These are phyloP conservation scores for Ophraella communa DNA, from an alignment of 2,888 invertebrate species.

Conservation along the genomic window DNA sequence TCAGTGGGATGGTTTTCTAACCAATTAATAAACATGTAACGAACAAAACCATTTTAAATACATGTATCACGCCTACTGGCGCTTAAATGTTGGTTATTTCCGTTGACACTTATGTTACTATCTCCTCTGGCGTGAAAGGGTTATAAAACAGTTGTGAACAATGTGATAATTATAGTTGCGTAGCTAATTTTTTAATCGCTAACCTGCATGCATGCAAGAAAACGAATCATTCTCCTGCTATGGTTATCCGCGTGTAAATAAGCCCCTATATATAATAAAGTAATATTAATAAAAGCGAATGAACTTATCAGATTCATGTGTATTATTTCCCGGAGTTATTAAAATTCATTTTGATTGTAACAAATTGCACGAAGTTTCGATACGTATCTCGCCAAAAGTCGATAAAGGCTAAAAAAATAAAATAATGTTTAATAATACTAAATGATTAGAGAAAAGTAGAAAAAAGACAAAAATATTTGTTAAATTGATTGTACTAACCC, in stretches of 20 bases:
- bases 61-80: neutral
- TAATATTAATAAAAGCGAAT: constrained; percentile 24
- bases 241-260: constrained; percentile 13
- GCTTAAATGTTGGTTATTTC: constrained; percentile 6
- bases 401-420: constrained; percentile 1
- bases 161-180: constrained; percentile 27
- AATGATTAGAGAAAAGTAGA: too few relatives aligned
- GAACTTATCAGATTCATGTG: constrained; percentile 30
- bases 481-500: too few relatives aligned
- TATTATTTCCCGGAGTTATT: constrained; percentile 28
- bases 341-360: constrained; percentile 23
- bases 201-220: constrained; percentile 23
- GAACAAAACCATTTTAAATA: neutral
- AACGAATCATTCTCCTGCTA: constrained; percentile 22
- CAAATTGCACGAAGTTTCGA: constrained; percentile 17
- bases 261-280: constrained; percentile 25
- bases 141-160: constrained; percentile 27
- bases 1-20: neutral
- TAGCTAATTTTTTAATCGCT: constrained; percentile 26
- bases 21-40: neutral
- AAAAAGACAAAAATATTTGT: neutral
- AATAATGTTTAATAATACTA: too few relatives aligned
- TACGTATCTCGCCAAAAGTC: constrained; percentile 7
- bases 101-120: constrained; percentile 11
- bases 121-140: constrained; percentile 15